phyloP scores from a whole-genome alignment of 2,888 invertebrate species.

The Mesopsocus fuscifrons region DNA sequence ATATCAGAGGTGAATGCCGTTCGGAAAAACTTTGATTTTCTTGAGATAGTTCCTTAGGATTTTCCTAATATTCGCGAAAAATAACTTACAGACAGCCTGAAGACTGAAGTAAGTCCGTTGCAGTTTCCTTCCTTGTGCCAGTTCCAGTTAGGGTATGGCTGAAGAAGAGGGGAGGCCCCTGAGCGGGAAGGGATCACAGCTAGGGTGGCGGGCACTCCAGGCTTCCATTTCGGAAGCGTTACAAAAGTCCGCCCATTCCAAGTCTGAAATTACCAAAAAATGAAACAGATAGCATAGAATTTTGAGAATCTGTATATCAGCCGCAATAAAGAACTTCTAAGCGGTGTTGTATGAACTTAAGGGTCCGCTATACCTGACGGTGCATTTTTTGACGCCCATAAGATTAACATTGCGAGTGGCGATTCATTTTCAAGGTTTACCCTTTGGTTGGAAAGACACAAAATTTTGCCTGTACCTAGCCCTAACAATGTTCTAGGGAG shows the following conservation, averaged over 20 bases:
- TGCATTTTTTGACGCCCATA: no score
- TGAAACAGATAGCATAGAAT: neutral
- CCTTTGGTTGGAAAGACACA: no score
- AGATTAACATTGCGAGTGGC: no score
- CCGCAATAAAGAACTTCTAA: no score
- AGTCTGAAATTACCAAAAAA: constrained; percentile 31
- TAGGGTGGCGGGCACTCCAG: constrained; percentile 54
- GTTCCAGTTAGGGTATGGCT: constrained; percentile 65
- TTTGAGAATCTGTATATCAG: no score
- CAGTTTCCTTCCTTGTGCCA: constrained; percentile 37
- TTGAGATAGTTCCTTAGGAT: neutral
- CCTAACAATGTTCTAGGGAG: no score
- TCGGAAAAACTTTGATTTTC: neutral
- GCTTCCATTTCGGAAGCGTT: constrained; percentile 55
- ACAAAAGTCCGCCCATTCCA: constrained; percentile 49
- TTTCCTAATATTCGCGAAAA: no score
- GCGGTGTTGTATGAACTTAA: no score
- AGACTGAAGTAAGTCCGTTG: constrained; percentile 33
- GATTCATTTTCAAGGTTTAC: no score
- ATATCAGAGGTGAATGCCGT: no score
- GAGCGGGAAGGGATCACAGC: constrained; percentile 53
- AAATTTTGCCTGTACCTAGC: no score
- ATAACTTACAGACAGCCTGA: constrained; percentile 17
- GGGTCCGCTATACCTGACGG: no score
- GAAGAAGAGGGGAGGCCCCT: constrained; percentile 45